Evolutionary conservation across 1,140 invertebrate species (phyloP).

Genomic region (Apis dorsata): DNA sequence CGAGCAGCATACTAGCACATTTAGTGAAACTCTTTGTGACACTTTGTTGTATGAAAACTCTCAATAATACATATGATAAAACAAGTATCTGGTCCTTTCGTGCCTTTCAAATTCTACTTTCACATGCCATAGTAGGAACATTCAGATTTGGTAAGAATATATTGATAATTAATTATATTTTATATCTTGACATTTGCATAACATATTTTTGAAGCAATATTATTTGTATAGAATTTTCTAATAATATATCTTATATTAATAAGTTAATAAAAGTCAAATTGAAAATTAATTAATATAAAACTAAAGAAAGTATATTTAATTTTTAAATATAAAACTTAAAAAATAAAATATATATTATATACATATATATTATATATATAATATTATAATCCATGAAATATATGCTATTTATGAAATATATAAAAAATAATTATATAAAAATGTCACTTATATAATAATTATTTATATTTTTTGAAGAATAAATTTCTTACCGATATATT

Average conservation of each 20-base stretch:
- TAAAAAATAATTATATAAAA: neutral
- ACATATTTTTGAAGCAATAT: conserved; percentile 30
- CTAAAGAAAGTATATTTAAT: conserved; percentile 49
- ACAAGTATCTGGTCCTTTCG: conserved; percentile 69
- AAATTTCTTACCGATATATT: neutral
- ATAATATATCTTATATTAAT: conserved; percentile 49
- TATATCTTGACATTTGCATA: conserved; percentile 26
- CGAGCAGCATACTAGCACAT: conserved; percentile 72
- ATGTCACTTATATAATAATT: neutral
- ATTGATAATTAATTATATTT: conserved; percentile 3
- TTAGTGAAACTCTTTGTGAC: conserved; percentile 73
- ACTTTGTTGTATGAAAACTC: conserved; percentile 72
- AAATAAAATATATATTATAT: neutral
- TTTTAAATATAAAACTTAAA: conserved; percentile 35
- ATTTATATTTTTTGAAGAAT: neutral
- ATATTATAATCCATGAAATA: conserved; percentile 13
- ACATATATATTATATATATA: neutral
- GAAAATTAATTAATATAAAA: conserved; percentile 55
- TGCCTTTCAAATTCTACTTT: conserved; percentile 73
- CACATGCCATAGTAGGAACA: conserved; percentile 75
- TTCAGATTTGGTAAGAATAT: conserved; percentile 73
- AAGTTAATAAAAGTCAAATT: conserved; percentile 32
- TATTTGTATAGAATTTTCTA: conserved; percentile 44
- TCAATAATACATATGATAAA: conserved; percentile 65
- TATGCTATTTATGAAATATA: conserved; percentile 24